Conservation (phyloP, 2,113 vertebrate species). For the Passer domesticus region DNA sequence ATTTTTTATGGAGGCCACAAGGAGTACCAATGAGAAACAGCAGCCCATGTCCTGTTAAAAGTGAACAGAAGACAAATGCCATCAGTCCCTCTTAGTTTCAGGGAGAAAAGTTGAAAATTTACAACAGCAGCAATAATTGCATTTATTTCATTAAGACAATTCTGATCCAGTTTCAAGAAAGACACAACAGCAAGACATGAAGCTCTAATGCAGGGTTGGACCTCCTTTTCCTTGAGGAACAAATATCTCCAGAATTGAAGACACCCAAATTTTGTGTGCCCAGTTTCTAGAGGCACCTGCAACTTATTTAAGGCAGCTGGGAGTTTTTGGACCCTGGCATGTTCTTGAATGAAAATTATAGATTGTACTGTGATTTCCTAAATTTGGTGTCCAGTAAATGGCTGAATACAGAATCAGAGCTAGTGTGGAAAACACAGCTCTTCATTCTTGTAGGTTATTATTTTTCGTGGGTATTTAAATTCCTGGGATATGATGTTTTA, state of each 20-base stretch:
- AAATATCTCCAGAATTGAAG: neutral
- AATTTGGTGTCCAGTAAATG: neutral
- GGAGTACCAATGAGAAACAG: neutral
- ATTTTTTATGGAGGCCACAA: neutral
- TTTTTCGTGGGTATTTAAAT: neutral
- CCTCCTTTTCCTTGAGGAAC: neutral
- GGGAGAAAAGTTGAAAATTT: neutral
- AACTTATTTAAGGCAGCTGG: neutral
- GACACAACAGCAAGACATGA: neutral
- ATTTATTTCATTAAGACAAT: neutral
- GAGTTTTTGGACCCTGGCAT: neutral
- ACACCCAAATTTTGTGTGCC: neutral
- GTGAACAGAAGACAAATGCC: neutral
- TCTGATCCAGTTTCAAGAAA: neutral
- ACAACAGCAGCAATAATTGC: neutral
- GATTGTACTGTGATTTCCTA: neutral
- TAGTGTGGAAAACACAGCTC: neutral
- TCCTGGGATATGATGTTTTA: fast-evolving
- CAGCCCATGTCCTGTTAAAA: neutral
- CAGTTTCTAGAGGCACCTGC: neutral
- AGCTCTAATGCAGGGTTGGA: neutral
- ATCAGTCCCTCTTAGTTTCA: neutral
- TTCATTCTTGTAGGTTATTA: neutral
- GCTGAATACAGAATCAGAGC: neutral
- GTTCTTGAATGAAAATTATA: neutral